Conservation (phyloP, 1,140 invertebrate genomes). For the Globodera rostochiensis region DNA sequence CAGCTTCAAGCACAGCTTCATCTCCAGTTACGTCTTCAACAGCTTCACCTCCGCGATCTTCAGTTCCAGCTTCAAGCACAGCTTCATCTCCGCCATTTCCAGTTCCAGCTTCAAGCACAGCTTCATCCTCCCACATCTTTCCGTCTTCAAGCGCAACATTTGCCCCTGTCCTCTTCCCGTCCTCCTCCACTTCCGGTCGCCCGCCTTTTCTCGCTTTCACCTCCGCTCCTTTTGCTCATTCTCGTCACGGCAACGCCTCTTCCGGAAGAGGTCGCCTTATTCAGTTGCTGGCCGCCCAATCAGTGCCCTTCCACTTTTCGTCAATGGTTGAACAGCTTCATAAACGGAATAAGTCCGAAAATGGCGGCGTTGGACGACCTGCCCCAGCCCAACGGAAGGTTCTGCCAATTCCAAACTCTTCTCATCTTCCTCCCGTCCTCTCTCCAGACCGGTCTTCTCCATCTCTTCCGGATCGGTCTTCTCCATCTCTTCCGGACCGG, state of each 20-base stretch:
- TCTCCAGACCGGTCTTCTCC: background rate
- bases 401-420: background rate
- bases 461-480: background rate
- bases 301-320: slow-evolving; percentile 10
- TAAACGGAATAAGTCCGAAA: background rate
- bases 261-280: background rate
- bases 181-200: background rate
- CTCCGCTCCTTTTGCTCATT: background rate
- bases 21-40: background rate
- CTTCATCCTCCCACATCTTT: background rate
- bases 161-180: background rate
- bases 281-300: background rate
- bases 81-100: background rate
- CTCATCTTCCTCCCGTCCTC: background rate
- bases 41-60: background rate
- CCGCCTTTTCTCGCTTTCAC: background rate
- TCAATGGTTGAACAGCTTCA: background rate
- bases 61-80: background rate
- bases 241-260: background rate
- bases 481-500: background rate
- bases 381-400: background rate
- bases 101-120: background rate
- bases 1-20: background rate
- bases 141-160: background rate
- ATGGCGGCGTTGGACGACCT: background rate